These are phyloP conservation scores for Meda fulgida DNA, from an alignment of 2,797 vertebrate genomes.

Conservation along the genomic window DNA sequence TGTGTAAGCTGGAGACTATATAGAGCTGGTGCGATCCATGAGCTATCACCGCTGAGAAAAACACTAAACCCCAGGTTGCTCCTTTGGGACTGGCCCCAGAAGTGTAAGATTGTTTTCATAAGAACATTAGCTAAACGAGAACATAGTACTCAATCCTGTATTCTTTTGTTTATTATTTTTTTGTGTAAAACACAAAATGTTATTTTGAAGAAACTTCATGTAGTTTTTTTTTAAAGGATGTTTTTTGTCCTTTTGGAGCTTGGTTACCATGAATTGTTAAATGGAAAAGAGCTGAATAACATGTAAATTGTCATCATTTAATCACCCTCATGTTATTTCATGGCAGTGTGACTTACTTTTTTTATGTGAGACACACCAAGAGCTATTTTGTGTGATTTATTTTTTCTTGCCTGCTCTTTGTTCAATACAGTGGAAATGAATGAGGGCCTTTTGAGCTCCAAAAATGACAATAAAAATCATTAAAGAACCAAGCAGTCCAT, in stretches of 20 bases:
- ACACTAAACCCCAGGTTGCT: slow-evolving; percentile 1
- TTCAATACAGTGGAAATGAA: slow-evolving; percentile 2
- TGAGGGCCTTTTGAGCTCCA: background rate
- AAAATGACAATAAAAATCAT: background rate
- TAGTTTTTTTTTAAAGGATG: background rate
- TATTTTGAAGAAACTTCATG: background rate
- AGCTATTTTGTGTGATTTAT: background rate
- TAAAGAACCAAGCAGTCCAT: background rate
- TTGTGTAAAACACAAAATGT: background rate
- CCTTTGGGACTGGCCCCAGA: background rate
- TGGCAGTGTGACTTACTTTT: background rate
- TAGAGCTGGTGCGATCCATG: background rate
- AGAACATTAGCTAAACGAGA: background rate
- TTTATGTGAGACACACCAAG: slow-evolving; percentile 6
- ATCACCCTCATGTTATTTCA: slow-evolving; percentile 8
- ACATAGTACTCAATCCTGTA: background rate
- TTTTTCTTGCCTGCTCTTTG: background rate
- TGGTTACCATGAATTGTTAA: background rate
- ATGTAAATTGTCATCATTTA: slow-evolving; percentile 7
- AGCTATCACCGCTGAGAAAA: background rate
- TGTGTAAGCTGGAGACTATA: background rate
- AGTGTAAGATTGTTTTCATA: background rate
- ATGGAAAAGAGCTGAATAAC: slow-evolving; percentile 11
- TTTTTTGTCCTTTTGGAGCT: background rate
- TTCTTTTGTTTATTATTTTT: background rate